Base-by-base conservation (phyloP, 2,888 invertebrate species). In the Caradrina clavipalpis region DNA sequence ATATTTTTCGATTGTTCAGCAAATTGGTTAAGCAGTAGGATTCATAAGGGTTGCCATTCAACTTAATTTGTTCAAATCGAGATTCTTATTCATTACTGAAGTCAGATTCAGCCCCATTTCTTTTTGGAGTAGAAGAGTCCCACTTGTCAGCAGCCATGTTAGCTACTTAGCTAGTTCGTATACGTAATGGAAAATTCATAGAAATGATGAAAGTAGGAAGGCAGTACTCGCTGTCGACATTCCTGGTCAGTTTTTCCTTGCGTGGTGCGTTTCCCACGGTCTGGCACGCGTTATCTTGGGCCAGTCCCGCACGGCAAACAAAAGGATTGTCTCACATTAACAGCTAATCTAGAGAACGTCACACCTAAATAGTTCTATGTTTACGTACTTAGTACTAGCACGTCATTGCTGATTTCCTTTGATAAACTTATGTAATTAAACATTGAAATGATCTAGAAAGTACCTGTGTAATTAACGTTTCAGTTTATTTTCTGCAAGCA, bases 241-340 rank as follows among this genome's bases (percentile, higher is more conserved):
- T 73, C 62, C 66, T 63, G 68, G 73, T 64, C 64, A 77, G 65
- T 70, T 81, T 76, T 82, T 78, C 67, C 74, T 54, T 59, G 19
- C 1, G 69, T 60, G 60, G 60, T 53, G 53, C 17, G 55, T 76
- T 87, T 87, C 87, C 76, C 87, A 87, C 87, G 87, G 77, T 82
- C 66, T 35, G 70, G 74, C 77, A 64, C 66, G 76, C 76, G 78
- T 83, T 85, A 86, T 87, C 84, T 81, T 55, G 66, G 78, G 72
- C 69, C 78, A 64, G 76, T 71, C 82, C 75, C 74, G 57, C 77
- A 66, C 70, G 70, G 61, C 82, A 87, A 88, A 88, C 87, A 88
- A 88, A 84, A 84, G 82, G 84, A 87, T 86, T 81, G 85, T 78
- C 80, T 67, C 69, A 69, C 73, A 78, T 73, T 80, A 73, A 65